These are phyloP conservation scores for Pipistrellus kuhlii DNA, from an alignment of 2,797 vertebrate genomes.

Conservation along the genomic window DNA sequence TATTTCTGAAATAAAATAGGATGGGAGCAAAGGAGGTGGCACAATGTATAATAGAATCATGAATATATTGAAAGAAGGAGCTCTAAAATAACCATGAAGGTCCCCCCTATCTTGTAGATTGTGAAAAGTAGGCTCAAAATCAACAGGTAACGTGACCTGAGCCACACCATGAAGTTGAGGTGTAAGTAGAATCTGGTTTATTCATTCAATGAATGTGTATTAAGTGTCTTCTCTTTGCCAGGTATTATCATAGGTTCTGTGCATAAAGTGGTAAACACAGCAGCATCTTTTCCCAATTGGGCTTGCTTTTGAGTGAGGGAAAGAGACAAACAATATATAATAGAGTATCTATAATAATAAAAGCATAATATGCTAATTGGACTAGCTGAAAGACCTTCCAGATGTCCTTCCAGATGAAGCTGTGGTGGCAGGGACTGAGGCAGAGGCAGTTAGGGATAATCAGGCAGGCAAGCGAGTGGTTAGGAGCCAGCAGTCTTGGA, in stretches of 20 bases:
- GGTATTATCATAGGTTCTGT: background rate
- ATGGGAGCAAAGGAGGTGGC: background rate
- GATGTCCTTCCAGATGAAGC: too few species aligned
- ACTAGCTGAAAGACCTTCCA: too few species aligned
- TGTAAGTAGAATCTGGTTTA: background rate
- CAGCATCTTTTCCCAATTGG: background rate
- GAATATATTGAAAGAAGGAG: background rate
- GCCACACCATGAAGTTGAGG: background rate
- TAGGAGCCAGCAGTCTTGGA: too few species aligned
- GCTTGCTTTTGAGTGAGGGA: background rate
- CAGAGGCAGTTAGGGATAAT: too few species aligned
- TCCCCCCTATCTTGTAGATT: background rate
- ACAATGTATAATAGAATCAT: slow-evolving; percentile 26
- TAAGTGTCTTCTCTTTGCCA: background rate
- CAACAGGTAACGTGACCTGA: background rate
- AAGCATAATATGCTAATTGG: too few species aligned
- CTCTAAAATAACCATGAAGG: slow-evolving; percentile 19
- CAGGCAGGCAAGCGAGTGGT: too few species aligned
- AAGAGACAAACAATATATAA: background rate
- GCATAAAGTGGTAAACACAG: background rate
- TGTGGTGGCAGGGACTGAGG: too few species aligned
- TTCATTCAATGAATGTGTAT: background rate
- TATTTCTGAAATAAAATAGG: slow-evolving; percentile 32
- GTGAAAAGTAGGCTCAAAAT: background rate
- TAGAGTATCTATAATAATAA: background rate